Base-by-base conservation (phyloP, 2,888 invertebrate genomes). In the Punctoribates punctum region DNA sequence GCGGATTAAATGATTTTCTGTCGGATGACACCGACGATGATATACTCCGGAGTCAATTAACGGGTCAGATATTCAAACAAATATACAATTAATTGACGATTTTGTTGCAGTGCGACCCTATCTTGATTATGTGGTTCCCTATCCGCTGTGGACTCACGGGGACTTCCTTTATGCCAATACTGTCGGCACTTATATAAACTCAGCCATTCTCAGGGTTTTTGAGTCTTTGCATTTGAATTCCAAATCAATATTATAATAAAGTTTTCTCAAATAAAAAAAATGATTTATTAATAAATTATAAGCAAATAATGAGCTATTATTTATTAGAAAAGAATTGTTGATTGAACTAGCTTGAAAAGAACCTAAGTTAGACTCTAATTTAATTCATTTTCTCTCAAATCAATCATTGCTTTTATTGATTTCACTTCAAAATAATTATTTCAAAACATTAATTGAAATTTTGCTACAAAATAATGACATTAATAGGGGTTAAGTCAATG, bases 71-170 rank as follows among this genome's bases (percentile, higher is more conserved):
- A 42, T 2, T 23, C 20, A n/a, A 15, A 20, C 57, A 27, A 23
- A 23, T 15, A 38, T 38, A 20, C 20, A 17, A n/a, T 27, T n/a
- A 73, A 51, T 8, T 38, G 1, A 34, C 8, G 38, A 38, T 29
- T 38, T 13, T 23, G 11, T 17, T 42, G 15, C 42, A 75, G 75
- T 27, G 6, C 42, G 13, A 0, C 51, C 46, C 4, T 65, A 15
- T 20, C 13, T 13, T 2, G 75, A 75, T 23, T 70, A 70, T 67
- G 29, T 29, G 4, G n/a, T 75, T 4, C 70, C 70, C 0, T 11
- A 75, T 23, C 46, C 17, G 17, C 15, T 46, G 27, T 75, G 75
- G 75, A 65, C 75, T 27, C 75, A 75, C 48, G 48, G 48, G 48
- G 75, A 75, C 67, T 75, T 75, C 25, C 15, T 67, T 9, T 75